Percentiles rank a stretch among this genome's conserved stretches.
Conservation (phyloP, 2,113 vertebrate species). For the Nipponia nippon region DNA sequence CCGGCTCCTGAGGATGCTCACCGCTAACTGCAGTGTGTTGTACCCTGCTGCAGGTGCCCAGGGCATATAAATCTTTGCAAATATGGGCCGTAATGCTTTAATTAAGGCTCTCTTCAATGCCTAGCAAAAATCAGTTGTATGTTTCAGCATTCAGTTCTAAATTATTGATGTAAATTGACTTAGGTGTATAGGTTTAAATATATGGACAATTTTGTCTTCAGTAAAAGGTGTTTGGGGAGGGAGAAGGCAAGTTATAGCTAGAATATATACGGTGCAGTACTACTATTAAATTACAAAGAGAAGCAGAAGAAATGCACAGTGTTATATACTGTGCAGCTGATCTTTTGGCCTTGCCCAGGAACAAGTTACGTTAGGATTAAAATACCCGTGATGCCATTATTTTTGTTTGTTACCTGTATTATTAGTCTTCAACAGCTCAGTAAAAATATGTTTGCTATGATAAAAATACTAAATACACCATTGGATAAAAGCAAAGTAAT, state of each 20-base stretch:
- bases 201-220: neutral
- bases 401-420: neutral
- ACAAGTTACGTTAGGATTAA: neutral
- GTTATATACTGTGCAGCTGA: neutral
- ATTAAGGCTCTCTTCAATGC: neutral
- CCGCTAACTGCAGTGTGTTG: neutral
- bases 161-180: neutral
- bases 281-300: neutral
- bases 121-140: neutral
- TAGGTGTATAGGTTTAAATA: neutral
- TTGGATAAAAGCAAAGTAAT: neutral
- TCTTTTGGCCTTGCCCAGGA: neutral
- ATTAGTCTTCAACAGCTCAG: neutral
- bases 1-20: neutral
- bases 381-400: neutral
- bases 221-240: neutral
- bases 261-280: neutral
- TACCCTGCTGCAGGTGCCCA: fast-evolving
- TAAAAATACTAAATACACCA: neutral
- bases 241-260: neutral
- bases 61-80: neutral
- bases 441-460: neutral
- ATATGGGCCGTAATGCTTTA: neutral
- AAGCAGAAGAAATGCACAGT: neutral
- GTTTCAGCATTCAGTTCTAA: neutral